A percentile compares a stretch with the other conserved stretches of the same genome.
These are phyloP conservation scores for Eilema griseolum DNA, from an alignment of 2,888 invertebrate genomes.

Conservation along the genomic window DNA sequence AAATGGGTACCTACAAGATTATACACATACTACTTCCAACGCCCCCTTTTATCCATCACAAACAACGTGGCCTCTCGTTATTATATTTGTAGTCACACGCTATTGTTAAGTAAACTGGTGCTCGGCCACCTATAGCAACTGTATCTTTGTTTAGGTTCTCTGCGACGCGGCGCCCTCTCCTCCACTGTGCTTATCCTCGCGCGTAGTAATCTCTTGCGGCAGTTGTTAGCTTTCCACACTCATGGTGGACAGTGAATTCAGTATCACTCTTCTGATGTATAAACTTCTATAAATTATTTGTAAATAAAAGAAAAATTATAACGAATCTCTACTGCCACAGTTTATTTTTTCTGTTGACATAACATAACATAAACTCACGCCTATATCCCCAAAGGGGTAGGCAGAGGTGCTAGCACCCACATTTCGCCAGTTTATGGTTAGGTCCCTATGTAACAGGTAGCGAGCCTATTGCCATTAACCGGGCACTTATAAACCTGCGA, in stretches of 20 bases:
- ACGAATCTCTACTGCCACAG: too few relatives aligned
- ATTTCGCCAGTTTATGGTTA: too few relatives aligned
- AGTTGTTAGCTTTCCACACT: too few relatives aligned
- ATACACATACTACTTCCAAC: neutral
- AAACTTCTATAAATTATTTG: conserved; percentile 5
- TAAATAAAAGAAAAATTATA: too few relatives aligned
- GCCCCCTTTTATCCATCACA: neutral
- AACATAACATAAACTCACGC: too few relatives aligned
- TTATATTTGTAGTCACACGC: neutral
- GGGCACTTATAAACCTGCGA: too few relatives aligned
- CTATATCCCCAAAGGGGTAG: too few relatives aligned
- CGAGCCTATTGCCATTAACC: too few relatives aligned
- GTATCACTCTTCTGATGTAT: conserved; percentile 6
- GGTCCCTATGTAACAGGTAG: too few relatives aligned
- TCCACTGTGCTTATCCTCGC: neutral
- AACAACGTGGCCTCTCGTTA: neutral
- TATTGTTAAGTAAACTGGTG: neutral
- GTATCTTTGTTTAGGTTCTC: conserved; percentile 18
- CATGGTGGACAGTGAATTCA: conserved; percentile 1
- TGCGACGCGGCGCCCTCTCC: neutral
- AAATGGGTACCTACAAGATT: neutral
- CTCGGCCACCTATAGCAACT: conserved; percentile 6
- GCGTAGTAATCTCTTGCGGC: neutral
- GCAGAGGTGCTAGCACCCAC: too few relatives aligned
- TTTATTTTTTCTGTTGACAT: too few relatives aligned